A percentile compares a stretch with the other conserved stretches of the same genome.
Evolutionary conservation across 1,140 invertebrate genomes (phyloP).

Genomic region (Latrodectus geometricus): DNA sequence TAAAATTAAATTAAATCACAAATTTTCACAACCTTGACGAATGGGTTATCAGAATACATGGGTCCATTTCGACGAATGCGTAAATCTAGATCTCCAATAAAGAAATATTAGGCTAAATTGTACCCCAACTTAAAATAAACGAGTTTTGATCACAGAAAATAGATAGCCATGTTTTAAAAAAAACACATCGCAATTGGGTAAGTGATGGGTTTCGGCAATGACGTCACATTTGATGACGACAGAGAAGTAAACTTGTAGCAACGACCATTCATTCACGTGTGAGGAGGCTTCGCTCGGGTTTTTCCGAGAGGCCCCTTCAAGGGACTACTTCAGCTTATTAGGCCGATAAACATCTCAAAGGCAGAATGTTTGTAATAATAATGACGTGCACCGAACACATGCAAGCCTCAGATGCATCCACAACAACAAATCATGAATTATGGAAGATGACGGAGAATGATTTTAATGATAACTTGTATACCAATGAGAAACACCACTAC

Average conservation of each 20-base stretch:
- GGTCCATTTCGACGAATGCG: too few relatives aligned
- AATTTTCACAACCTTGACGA: too few relatives aligned
- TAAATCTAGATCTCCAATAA: too few relatives aligned
- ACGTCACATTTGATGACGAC: constrained; percentile 37
- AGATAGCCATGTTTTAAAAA: too few relatives aligned
- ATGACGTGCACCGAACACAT: not conserved
- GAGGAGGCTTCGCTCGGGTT: not conserved
- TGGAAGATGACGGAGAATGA: constrained; percentile 27
- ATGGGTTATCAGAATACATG: too few relatives aligned
- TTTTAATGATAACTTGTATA: not conserved
- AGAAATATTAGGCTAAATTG: too few relatives aligned
- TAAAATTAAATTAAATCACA: too few relatives aligned
- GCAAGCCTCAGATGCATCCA: not conserved
- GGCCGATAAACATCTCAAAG: constrained; percentile 39
- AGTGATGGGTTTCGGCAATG: constrained; percentile 6
- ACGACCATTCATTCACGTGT: constrained; percentile 18
- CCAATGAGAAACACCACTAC: too few relatives aligned
- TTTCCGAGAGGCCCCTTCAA: constrained; percentile 33
- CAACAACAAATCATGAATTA: constrained; percentile 37
- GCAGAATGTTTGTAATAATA: constrained; percentile 27
- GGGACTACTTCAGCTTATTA: constrained; percentile 26
- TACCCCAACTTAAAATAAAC: too few relatives aligned
- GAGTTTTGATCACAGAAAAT: too few relatives aligned
- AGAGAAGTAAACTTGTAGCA: constrained; percentile 23
- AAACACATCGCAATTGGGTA: not conserved